Conservation (phyloP, 2,113 vertebrate species). For the Scalopus aquaticus region DNA sequence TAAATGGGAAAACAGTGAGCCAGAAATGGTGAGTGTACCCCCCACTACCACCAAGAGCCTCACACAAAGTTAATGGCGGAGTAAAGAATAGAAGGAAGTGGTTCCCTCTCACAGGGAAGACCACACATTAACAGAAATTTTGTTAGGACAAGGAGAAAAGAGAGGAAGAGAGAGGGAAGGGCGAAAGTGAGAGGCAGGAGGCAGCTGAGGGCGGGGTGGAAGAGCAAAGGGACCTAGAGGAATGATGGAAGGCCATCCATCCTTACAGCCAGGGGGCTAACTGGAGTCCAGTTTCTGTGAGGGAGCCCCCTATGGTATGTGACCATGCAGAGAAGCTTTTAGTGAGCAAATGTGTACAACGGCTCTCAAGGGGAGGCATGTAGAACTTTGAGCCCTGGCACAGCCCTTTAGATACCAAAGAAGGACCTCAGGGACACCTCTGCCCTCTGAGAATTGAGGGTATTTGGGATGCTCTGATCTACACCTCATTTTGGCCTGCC, state of each 20-base stretch:
- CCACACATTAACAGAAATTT: not conserved
- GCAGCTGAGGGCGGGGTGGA: too few relatives aligned
- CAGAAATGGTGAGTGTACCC: not conserved
- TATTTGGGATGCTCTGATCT: not conserved
- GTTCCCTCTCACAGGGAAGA: not conserved
- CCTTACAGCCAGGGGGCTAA: not conserved
- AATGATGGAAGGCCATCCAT: not conserved
- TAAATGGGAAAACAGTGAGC: not conserved
- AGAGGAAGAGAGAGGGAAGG: not conserved
- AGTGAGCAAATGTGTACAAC: not conserved
- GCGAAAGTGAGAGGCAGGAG: not conserved
- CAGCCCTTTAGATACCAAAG: not conserved
- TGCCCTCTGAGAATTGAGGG: not conserved
- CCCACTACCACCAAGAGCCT: not conserved
- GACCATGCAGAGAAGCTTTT: not conserved
- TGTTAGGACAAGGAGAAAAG: not conserved
- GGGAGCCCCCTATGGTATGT: too few relatives aligned
- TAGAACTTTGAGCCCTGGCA: not conserved
- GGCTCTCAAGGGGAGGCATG: not conserved
- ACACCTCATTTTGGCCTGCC: not conserved
- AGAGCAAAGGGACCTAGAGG: too few relatives aligned
- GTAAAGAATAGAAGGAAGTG: not conserved
- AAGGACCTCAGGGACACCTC: not conserved
- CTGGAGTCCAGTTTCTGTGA: not conserved
- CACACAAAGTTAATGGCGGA: not conserved